Percentiles rank a stretch among this genome's conserved stretches.
These are phyloP conservation scores for Drosophila neocordata DNA, from an alignment of 1,140 invertebrate species.

Conservation along the genomic window DNA sequence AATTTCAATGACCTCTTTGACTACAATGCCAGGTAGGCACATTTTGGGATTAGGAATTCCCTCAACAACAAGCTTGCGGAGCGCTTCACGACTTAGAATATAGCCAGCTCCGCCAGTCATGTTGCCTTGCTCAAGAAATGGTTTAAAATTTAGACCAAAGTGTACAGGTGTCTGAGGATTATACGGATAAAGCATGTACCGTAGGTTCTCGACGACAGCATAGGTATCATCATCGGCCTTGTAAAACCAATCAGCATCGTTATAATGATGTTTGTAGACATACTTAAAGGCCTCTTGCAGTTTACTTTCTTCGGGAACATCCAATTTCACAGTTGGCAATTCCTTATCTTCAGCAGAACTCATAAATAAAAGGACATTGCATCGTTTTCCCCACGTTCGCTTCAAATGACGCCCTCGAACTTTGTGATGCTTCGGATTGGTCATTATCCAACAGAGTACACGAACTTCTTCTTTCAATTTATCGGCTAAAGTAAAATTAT, in stretches of 20 bases:
- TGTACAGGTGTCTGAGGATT: constrained; percentile 89
- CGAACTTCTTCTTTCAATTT: constrained; percentile 44
- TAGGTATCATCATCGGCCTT: constrained; percentile 98
- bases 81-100: constrained; percentile 91
- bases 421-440: constrained; percentile 41
- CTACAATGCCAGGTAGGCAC: constrained; percentile 88
- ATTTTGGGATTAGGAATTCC: constrained; percentile 87
- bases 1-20: constrained; percentile 95
- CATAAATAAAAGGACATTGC: constrained; percentile 95
- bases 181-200: constrained; percentile 91
- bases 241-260: constrained; percentile 95
- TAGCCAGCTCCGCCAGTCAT: constrained; percentile 98
- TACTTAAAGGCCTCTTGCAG: constrained; percentile 96
- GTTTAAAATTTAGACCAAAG: constrained; percentile 95
- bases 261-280: constrained; percentile 91
- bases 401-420: constrained; percentile 85
- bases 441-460: constrained; percentile 49
- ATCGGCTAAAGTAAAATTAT: constrained; percentile 40
- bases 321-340: constrained; percentile 87
- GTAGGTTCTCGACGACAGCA: constrained; percentile 94
- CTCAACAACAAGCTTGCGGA: constrained; percentile 87
- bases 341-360: constrained; percentile 88
- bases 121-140: constrained; percentile 88
- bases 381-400: constrained; percentile 97
- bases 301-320: constrained; percentile 94